These are phyloP conservation scores for Scylla paramamosain DNA, from an alignment of 1,140 invertebrate species.

Conservation along the genomic window DNA sequence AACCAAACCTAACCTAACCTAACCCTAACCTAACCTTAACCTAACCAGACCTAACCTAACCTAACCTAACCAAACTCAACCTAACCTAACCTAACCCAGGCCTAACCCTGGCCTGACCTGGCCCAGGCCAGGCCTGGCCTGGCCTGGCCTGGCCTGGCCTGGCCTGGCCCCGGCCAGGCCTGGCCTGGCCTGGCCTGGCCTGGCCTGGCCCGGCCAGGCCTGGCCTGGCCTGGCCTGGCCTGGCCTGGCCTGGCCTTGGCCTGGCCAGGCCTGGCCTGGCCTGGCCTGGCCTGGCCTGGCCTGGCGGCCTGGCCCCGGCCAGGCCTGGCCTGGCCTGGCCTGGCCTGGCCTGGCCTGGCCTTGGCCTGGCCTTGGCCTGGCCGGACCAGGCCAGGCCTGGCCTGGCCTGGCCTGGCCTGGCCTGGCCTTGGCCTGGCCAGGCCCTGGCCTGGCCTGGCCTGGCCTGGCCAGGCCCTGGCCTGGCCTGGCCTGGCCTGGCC, in stretches of 20 bases:
- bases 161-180: not conserved
- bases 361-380: not conserved
- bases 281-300: not conserved
- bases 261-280: not conserved
- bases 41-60: not conserved
- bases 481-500: conserved; percentile 14
- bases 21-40: too few species aligned
- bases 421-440: not conserved
- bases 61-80: too few species aligned
- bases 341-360: not conserved
- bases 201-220: not conserved
- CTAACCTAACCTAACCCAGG: too few species aligned
- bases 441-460: too few species aligned
- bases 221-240: not conserved
- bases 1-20: not conserved
- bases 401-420: conserved; percentile 15
- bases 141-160: not conserved
- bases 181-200: not conserved
- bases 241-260: too few species aligned
- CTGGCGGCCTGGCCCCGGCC: not conserved
- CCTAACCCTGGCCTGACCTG: not conserved
- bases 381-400: not conserved
- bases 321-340: conserved; percentile 15
- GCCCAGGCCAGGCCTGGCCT: not conserved
- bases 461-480: too few species aligned